phyloP scores from a whole-genome alignment of 2,113 vertebrate species.

The Panthera tigris region DNA sequence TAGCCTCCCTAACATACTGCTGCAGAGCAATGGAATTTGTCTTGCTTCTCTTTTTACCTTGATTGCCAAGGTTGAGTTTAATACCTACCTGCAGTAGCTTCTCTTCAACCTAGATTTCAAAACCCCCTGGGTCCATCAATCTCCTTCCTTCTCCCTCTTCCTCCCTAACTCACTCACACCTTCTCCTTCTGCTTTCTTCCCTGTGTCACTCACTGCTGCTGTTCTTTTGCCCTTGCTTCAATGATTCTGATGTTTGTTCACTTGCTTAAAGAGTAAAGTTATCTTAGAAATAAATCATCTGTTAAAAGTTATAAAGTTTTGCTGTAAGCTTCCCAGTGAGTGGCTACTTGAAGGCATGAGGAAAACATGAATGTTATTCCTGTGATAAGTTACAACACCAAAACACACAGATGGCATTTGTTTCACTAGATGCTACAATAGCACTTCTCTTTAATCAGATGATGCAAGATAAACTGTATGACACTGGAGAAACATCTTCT shows the following conservation, averaged over 20 bases:
- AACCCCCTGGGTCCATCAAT: not conserved
- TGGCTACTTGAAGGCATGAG: not conserved
- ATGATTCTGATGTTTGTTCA: not conserved
- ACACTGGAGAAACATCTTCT: not conserved
- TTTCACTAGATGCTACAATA: not conserved
- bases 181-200: not conserved
- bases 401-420: not conserved
- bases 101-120: not conserved
- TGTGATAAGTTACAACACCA: not conserved
- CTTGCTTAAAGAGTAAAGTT: not conserved
- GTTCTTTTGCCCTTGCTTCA: not conserved
- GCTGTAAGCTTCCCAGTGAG: not conserved
- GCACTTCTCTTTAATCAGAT: not conserved
- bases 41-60: not conserved
- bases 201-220: not conserved
- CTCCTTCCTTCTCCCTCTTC: fast-evolving
- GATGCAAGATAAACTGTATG: not conserved
- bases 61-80: not conserved
- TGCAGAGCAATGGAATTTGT: not conserved
- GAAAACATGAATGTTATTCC: not conserved
- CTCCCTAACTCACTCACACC: not conserved
- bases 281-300: not conserved
- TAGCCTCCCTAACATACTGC: not conserved
- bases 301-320: not conserved
- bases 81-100: not conserved